These are phyloP conservation scores for Catocala fraxini DNA, from an alignment of 2,888 invertebrate genomes.

Conservation along the genomic window DNA sequence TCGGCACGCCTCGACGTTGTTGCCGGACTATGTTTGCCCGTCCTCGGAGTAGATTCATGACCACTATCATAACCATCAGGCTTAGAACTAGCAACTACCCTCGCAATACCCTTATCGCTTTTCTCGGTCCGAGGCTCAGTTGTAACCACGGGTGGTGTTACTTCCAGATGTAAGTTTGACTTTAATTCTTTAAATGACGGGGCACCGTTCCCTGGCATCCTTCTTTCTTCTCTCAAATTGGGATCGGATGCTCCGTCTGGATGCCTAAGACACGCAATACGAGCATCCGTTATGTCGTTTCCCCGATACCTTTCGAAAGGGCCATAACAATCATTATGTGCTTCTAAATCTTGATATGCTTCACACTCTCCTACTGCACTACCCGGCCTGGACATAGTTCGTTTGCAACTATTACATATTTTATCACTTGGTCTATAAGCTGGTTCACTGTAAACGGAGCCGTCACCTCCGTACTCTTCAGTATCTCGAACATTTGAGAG, in stretches of 20 bases:
- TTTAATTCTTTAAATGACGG: slow-evolving; percentile 88
- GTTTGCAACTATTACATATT: slow-evolving; percentile 92
- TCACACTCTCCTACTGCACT: slow-evolving; percentile 90
- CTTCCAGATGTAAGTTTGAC: slow-evolving; percentile 82
- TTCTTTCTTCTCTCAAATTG: slow-evolving; percentile 91
- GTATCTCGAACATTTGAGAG: slow-evolving; percentile 91
- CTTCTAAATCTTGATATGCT: slow-evolving; percentile 87
- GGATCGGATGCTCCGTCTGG: slow-evolving; percentile 98
- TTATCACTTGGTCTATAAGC: slow-evolving; percentile 92
- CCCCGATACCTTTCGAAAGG: slow-evolving; percentile 90
- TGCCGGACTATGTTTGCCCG: slow-evolving; percentile 93
- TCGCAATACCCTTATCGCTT: slow-evolving; percentile 89
- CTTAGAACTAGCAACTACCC: slow-evolving; percentile 89
- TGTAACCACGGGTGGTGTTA: slow-evolving; percentile 86
- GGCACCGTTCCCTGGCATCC: slow-evolving; percentile 89
- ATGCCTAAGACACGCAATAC: slow-evolving; percentile 92
- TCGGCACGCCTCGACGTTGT: slow-evolving; percentile 94
- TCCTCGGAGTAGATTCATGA: slow-evolving; percentile 94
- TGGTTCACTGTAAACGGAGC: slow-evolving; percentile 95
- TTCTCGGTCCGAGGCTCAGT: slow-evolving; percentile 89
- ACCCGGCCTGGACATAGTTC: slow-evolving; percentile 90
- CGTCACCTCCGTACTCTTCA: slow-evolving; percentile 90
- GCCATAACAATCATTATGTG: slow-evolving; percentile 83
- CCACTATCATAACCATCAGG: slow-evolving; percentile 94
- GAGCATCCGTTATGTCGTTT: slow-evolving; percentile 84